Base-by-base conservation (phyloP, 1,140 invertebrate species). In the Drosophila ambigua region DNA sequence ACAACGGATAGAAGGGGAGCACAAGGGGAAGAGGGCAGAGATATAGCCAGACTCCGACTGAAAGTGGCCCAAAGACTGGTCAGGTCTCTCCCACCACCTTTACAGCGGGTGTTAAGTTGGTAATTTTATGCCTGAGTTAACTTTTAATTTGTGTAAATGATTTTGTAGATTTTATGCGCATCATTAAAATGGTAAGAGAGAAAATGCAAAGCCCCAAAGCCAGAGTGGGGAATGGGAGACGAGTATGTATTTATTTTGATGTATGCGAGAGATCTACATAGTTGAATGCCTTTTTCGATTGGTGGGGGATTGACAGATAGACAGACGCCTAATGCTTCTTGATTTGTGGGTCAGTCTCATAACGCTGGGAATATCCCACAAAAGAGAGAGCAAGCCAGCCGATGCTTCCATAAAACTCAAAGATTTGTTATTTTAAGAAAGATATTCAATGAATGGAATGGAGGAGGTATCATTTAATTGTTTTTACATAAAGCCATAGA, bases 121-220 rank as follows among this genome's bases (percentile, higher is more conserved):
- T 90, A 90, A 90, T 90, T 90, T 90, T 90, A 90, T 90, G 88
- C 88, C 88, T 75, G 83, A 88, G 79, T 79, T 83, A 83, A 83
- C 83, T 83, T 88, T 88, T 88, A 88, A 88, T 88, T 88, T 88
- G 79, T 83, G 83, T 69, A 88, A 88, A 88, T 88, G 83, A 88
- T 84, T 88, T 88, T 79, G 67, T 83, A 67, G 79, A 87, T 83
- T 87, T 87, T 83, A 87, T 79, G 83, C 72, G 66, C 74, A 81
- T 77, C 66, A 88, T 88, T 83, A 88, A 88, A 82, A 79, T 63
- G 31, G 35, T 39, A 39, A 39, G 35, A 53, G 49, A 62, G 63
- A 64, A 65, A 61, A 58, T 53, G 58, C 26, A 64, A 24, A 39
- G 35, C 35, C 26, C 50, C 50, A 55, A 44, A 24, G 6, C 52